Conservation (phyloP, 37 sponge, comb jelly and placozoan genomes). For the Geodia barretti region DNA sequence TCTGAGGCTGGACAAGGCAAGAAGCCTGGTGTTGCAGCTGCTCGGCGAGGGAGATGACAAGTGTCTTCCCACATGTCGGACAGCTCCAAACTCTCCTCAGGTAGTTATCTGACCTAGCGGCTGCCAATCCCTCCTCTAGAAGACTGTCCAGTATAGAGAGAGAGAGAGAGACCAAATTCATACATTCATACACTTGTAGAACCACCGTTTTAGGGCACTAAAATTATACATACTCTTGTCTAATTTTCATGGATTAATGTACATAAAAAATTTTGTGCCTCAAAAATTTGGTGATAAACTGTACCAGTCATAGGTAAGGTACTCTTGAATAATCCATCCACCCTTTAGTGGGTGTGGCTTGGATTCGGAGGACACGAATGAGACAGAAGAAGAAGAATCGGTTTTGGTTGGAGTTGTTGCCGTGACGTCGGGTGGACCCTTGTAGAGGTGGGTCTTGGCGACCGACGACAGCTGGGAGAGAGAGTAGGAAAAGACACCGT, state of each 20-base stretch:
- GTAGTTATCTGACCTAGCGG: slow-evolving; percentile 18
- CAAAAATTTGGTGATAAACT: neutral
- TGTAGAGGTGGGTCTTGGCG: slow-evolving; percentile 54
- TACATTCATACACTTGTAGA: neutral
- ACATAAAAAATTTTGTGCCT: too few relatives aligned
- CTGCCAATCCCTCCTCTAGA: slow-evolving; percentile 18
- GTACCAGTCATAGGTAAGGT: slow-evolving; percentile 78
- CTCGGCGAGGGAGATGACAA: slow-evolving; percentile 66
- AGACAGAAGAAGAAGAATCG: neutral
- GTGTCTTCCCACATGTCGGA: slow-evolving; percentile 47
- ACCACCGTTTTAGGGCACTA: neutral
- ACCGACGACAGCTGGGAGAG: slow-evolving; percentile 40
- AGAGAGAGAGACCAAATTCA: neutral
- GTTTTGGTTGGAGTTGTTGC: too few relatives aligned
- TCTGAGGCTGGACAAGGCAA: slow-evolving; percentile 33
- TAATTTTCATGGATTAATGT: too few relatives aligned
- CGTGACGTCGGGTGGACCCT: slow-evolving; percentile 40
- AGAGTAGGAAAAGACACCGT: slow-evolving; percentile 48
- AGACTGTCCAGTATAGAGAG: slow-evolving; percentile 17
- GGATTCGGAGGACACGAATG: neutral
- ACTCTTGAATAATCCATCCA: slow-evolving; percentile 58
- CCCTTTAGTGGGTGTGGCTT: slow-evolving; percentile 69
- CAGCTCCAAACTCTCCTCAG: slow-evolving; percentile 65
- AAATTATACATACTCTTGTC: neutral
- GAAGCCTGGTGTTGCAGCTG: slow-evolving; percentile 69